Evolutionary conservation across 2,113 vertebrate species (phyloP), one percentile per base, ranked within the genome.

Genomic region (Grammomys dolichurus): DNA sequence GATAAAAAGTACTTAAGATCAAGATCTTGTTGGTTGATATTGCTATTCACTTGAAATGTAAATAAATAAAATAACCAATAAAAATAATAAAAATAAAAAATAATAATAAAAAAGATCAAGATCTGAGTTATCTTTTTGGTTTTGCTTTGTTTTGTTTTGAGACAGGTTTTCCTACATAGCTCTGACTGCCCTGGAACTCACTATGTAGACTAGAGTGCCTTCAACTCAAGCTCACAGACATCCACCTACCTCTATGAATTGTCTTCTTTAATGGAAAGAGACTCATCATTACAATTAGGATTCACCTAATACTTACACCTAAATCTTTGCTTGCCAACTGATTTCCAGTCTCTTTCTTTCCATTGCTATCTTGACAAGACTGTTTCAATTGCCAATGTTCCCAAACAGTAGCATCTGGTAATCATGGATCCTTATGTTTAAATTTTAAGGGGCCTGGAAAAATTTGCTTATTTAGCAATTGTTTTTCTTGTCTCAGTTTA

Each of bases 401-500:
- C 77, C 76, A 1, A 91, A 56, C 51, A 94, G 60, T 40, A 28
- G 75, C 70, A 94, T 75, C 22, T 75, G 63, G 87, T 40, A 51
- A 89, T 46, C 46, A 22, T 46, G 58, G 46, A 65, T 86, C 63
- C 36, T 7, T 56, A 17, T n/a, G 67, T 70, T 93, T 87, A 89
- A 88, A 94, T 75, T 70, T 92, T 95, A 89, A 81, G 70, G 65
- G 92, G 96, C 67, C 4, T 80, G 3, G 51, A 69, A 92, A 94
- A 72, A 2, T 72, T 67, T 73, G 69, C 22, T 76, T 96, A 72
- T 31, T 90, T 70, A 88, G 91, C 72, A 87, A 77, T 60, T 95
- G 10, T 91, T 69, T 82, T 81, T 95, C 33, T 1, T 94, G 77
- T 95, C 81, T 96, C 54, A 90, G 51, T 93, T 76, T 89, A 88